A percentile compares a stretch with the other conserved stretches of the same genome.
These are phyloP conservation scores for Mallotus villosus DNA, from an alignment of 2,797 vertebrate species.

Conservation along the genomic window DNA sequence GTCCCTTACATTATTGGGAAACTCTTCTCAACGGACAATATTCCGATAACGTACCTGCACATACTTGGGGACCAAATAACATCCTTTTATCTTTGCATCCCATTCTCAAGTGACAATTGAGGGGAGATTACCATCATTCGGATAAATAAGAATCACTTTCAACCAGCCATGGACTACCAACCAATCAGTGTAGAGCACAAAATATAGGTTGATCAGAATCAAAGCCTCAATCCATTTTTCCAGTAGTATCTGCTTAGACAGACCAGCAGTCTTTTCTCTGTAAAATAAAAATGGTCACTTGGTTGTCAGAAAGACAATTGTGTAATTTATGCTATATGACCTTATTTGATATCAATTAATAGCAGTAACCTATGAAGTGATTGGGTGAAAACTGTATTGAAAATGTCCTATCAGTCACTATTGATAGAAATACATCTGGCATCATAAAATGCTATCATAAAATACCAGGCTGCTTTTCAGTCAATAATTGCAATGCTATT, in stretches of 20 bases:
- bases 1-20: too few species aligned
- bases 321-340: neutral
- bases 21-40: too few species aligned
- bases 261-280: neutral
- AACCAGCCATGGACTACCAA: neutral
- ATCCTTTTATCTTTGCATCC: neutral
- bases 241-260: conserved; percentile 11
- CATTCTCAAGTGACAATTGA: conserved; percentile 2
- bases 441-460: neutral
- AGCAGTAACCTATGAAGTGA: neutral
- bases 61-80: too few species aligned
- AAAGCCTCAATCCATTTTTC: neutral
- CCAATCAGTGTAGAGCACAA: neutral
- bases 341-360: neutral
- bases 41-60: too few species aligned
- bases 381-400: neutral
- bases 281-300: conserved; percentile 2
- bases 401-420: neutral
- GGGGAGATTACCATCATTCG: conserved; percentile 21
- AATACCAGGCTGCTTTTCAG: neutral
- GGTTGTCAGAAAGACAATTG: neutral
- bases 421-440: neutral
- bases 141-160: conserved; percentile 10
- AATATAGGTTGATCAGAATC: neutral
- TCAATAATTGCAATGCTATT: conserved; percentile 4